phyloP scores from a whole-genome alignment of 2,113 vertebrate genomes.

The Cynoglossus semilaevis region DNA sequence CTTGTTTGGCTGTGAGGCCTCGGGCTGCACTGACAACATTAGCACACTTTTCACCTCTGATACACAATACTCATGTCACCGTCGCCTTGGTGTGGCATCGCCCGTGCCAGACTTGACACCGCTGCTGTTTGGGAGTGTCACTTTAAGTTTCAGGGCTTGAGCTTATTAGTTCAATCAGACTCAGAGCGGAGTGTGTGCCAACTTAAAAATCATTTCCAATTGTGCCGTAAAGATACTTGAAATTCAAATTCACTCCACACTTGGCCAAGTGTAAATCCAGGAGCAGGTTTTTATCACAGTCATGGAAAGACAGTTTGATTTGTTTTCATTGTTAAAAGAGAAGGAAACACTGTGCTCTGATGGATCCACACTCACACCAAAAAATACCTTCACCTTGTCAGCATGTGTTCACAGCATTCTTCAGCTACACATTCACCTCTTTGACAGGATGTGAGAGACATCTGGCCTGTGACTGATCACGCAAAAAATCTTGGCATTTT shows the following conservation, averaged over 20 bases:
- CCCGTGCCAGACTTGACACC: slow-evolving; percentile 56
- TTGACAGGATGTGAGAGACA: slow-evolving; percentile 44
- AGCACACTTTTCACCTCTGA: slow-evolving; percentile 65
- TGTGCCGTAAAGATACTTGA: slow-evolving; percentile 13
- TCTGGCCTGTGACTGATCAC: slow-evolving; percentile 25
- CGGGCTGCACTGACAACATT: slow-evolving; percentile 68
- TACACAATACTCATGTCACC: slow-evolving; percentile 63
- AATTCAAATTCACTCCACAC: slow-evolving; percentile 46
- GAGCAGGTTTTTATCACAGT: too few relatives aligned
- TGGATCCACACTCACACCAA: slow-evolving; percentile 18
- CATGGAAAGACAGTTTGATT: not conserved
- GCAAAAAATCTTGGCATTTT: slow-evolving; percentile 3
- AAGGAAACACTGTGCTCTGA: slow-evolving; percentile 1
- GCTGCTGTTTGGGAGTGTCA: slow-evolving; percentile 65
- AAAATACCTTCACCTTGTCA: slow-evolving; percentile 46
- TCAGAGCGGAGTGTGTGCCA: slow-evolving; percentile 50
- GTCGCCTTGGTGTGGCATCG: slow-evolving; percentile 48
- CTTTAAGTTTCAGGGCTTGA: slow-evolving; percentile 62
- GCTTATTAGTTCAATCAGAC: slow-evolving; percentile 72
- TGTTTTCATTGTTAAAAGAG: slow-evolving; percentile 6
- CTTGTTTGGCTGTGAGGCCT: slow-evolving; percentile 64
- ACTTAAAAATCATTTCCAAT: slow-evolving; percentile 59
- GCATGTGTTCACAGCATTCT: slow-evolving; percentile 35
- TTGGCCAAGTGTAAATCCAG: slow-evolving; percentile 2
- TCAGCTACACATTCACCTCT: too few relatives aligned